phyloP scores from a whole-genome alignment of 2,113 vertebrate species.

The Sapajus apella region DNA sequence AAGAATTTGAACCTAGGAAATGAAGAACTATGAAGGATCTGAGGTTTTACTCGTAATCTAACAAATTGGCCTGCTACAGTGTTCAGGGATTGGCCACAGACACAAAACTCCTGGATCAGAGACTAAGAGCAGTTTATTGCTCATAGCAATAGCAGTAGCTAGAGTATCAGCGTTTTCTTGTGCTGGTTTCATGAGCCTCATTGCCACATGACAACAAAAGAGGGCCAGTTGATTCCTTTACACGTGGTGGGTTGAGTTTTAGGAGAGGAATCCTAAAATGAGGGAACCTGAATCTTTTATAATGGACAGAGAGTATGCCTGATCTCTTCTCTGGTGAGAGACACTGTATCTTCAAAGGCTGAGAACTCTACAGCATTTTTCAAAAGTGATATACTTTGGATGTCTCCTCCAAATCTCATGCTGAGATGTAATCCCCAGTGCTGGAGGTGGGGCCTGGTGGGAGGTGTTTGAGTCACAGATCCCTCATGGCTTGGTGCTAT shows the following conservation, averaged over 20 bases:
- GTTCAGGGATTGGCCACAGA: not conserved
- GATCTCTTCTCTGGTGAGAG: not conserved
- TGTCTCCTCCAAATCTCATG: no score
- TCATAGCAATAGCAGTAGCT: not conserved
- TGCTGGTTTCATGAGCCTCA: not conserved
- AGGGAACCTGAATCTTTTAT: not conserved
- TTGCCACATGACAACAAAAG: not conserved
- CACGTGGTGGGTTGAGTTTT: not conserved
- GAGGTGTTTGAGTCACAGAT: no score
- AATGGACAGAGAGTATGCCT: not conserved
- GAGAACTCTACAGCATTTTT: not conserved
- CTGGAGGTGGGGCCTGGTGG: no score
- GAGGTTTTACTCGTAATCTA: not conserved
- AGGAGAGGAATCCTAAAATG: not conserved
- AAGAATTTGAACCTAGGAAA: not conserved
- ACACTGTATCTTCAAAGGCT: not conserved
- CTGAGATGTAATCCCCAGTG: no score
- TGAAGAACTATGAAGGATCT: not conserved
- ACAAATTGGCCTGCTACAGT: not conserved
- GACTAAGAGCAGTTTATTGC: not conserved
- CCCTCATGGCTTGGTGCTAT: no score
- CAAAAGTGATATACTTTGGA: not conserved
- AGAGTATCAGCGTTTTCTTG: not conserved
- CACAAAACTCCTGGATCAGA: not conserved
- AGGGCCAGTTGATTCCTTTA: not conserved